A percentile compares a stretch with the other conserved stretches of the same genome.
These are phyloP conservation scores for Pachymerium ferrugineum DNA, from an alignment of 2,888 invertebrate species.

Conservation along the genomic window DNA sequence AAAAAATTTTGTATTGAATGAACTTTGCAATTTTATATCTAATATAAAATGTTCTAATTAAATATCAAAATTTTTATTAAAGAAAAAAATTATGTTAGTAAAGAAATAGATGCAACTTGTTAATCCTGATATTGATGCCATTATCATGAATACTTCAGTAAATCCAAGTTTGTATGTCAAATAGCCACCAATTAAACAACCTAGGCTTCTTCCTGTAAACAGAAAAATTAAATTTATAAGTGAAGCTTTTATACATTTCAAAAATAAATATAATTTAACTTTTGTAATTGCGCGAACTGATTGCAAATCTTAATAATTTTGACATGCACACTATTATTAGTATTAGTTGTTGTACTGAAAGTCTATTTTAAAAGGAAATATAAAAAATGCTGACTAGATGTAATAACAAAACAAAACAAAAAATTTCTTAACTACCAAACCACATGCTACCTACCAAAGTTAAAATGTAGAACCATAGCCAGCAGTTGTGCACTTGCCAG, in stretches of 20 bases:
- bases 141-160: neutral
- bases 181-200: neutral
- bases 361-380: neutral
- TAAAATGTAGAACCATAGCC: neutral
- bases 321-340: neutral
- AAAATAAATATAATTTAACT: neutral
- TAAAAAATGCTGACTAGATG: neutral
- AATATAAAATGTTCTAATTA: no score
- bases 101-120: neutral
- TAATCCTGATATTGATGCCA: neutral
- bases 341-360: no score
- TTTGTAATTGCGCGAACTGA: neutral
- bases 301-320: neutral
- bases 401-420: neutral
- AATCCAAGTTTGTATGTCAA: neutral
- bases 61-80: conserved; percentile 6
- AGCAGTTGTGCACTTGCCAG: conserved; percentile 9
- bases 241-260: neutral
- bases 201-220: neutral
- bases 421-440: neutral
- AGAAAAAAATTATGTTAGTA: neutral
- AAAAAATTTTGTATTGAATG: no score
- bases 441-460: conserved; percentile 9
- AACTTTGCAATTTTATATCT: no score
- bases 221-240: neutral